Evolutionary conservation across 1,140 invertebrate genomes (phyloP), one percentile per base, ranked within the genome.

Genomic region (Cardiocondyla obscurior): DNA sequence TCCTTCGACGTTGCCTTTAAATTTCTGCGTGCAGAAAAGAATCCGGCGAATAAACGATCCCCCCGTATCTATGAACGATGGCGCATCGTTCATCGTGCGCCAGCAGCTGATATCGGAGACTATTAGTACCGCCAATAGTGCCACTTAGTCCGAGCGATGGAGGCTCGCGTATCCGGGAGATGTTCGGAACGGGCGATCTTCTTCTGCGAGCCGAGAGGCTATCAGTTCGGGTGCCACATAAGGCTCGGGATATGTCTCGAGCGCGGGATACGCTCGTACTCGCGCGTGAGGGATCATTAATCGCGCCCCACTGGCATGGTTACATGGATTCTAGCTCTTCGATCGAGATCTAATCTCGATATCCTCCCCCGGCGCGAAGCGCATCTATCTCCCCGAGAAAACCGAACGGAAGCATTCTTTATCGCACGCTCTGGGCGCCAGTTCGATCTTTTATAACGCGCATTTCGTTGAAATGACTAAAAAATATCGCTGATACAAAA

Each of bases 341-440:
- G 62, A 79, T 79, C 74, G 46, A 67, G 74, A 79, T 79, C 49
- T 53, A 67, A 79, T 79, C 74, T 79, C 62, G 33, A 67, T 79
- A 79, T 49, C 25, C 46, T 67, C n/a, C 12, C 44, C 30, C 12
- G 46, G 22, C 62, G 62, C 28, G 44, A n/a, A 67, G 74, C n/a
- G 46, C 22, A 79, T 79, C 46, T 42, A 79, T 79, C 62, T 67
- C 12, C 8, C 4, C 33, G 74, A 33, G 39, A 3, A 22, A 25
- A 67, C 25, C 12, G 16, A n/a, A 12, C 12, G 30, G n/a, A n/a
- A 19, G 30, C 30, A 44, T 33, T 39, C 36, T 22, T n/a, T 62
- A 74, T 74, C 72, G 55, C 28, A 16, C 36, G 25, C n/a, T 5
- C 22, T 57, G 14, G 33, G 36, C 0, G 16, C 28, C 10, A 39